phyloP scores from a whole-genome alignment of 2,113 vertebrate species.

The Uria lomvia region DNA sequence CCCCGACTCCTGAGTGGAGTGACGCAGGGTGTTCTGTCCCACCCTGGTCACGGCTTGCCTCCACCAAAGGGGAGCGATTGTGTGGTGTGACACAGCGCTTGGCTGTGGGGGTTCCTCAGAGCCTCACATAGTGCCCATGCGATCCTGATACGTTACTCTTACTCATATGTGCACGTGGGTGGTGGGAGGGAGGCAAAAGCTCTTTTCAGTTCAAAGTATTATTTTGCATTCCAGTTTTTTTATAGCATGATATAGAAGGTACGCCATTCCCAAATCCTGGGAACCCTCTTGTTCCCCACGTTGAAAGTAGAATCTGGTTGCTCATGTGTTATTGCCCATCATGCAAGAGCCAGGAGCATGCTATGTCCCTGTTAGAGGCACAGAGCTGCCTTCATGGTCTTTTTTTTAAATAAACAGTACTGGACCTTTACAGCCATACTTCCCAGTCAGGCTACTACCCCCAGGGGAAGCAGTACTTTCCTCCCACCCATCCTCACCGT shows the following conservation, averaged over 20 bases:
- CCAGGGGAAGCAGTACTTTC: background rate
- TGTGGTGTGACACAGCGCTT: fast-evolving
- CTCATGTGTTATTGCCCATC: background rate
- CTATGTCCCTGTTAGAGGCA: background rate
- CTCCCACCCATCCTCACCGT: background rate
- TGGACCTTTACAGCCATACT: background rate
- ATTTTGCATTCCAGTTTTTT: background rate
- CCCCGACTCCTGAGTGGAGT: fast-evolving
- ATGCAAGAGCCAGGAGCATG: background rate
- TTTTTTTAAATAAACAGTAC: background rate
- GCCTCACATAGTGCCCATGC: fast-evolving
- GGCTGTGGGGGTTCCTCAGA: background rate
- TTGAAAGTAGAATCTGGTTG: background rate
- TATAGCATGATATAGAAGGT: background rate
- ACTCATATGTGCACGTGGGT: fast-evolving
- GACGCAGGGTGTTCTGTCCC: background rate
- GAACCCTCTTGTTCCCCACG: background rate
- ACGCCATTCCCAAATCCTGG: background rate
- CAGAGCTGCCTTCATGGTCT: background rate
- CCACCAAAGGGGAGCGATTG: background rate
- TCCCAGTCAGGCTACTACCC: background rate
- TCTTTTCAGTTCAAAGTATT: background rate
- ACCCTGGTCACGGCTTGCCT: fast-evolving
- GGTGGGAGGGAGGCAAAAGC: background rate
- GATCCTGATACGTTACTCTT: background rate